Conservation (phyloP, 2,797 vertebrate species). For the Lacerta bilineata region DNA sequence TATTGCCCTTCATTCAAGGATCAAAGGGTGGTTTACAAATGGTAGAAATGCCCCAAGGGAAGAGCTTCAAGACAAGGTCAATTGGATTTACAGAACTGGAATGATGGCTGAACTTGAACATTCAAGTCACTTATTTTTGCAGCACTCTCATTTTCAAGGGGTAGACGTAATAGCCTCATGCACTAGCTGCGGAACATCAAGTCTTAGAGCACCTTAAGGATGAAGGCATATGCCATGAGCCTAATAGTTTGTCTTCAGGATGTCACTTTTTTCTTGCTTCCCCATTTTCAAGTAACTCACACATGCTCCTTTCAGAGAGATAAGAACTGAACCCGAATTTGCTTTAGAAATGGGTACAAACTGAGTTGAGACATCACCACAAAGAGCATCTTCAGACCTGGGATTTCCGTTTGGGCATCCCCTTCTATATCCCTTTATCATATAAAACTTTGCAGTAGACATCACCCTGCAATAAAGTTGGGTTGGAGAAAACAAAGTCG, state of each 20-base stretch:
- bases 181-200: no score
- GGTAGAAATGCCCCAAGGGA: no score
- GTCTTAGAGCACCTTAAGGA: no score
- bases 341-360: neutral
- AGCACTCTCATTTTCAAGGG: no score
- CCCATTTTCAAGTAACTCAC: neutral
- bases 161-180: no score
- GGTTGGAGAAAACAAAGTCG: neutral
- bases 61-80: neutral
- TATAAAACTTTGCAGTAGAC: no score
- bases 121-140: neutral
- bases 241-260: no score
- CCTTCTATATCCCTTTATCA: no score
- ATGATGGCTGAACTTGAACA: neutral
- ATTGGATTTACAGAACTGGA: neutral
- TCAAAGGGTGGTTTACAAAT: neutral
- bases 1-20: no score
- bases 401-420: neutral
- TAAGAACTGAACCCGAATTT: neutral
- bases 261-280: neutral
- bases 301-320: neutral
- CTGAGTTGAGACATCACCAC: neutral
- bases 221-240: no score
- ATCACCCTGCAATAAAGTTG: neutral
- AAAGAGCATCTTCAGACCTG: neutral